Conservation (phyloP, 2,888 invertebrate species). For the Metallyticus violacea region DNA sequence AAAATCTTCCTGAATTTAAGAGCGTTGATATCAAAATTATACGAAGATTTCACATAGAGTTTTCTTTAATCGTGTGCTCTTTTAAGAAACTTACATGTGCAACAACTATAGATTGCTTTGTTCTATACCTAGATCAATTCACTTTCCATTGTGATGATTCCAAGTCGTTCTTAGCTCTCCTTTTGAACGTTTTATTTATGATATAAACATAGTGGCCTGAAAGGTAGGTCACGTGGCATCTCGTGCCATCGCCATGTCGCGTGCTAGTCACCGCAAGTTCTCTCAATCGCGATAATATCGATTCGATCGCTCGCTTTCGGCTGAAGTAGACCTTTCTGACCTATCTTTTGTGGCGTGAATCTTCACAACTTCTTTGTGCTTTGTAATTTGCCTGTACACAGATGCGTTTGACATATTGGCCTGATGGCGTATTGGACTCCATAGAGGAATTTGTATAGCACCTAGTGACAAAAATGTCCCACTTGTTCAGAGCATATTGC, state of each 20-base stretch:
- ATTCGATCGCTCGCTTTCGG: background rate
- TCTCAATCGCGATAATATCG: background rate
- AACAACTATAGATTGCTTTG: background rate
- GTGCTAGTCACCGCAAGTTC: background rate
- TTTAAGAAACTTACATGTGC: too few species aligned
- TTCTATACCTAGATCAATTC: background rate
- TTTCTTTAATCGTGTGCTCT: too few species aligned
- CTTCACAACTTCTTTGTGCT: background rate
- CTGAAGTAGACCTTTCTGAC: background rate
- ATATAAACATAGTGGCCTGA: background rate
- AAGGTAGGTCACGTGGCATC: background rate
- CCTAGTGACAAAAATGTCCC: too few species aligned
- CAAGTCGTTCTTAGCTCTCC: background rate
- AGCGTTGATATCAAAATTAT: too few species aligned
- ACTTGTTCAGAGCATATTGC: too few species aligned
- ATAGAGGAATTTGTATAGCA: background rate
- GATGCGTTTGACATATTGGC: too few species aligned
- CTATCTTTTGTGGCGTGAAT: background rate
- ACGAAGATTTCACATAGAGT: too few species aligned
- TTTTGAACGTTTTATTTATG: background rate
- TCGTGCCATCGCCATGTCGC: background rate
- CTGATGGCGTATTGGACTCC: background rate
- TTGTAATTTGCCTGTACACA: background rate
- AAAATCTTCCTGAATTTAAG: too few species aligned
- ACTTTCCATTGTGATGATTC: background rate